Percentiles rank a stretch among this genome's conserved stretches.
These are phyloP conservation scores for Bacillus rossius DNA, from an alignment of 1,140 invertebrate genomes.

Conservation along the genomic window DNA sequence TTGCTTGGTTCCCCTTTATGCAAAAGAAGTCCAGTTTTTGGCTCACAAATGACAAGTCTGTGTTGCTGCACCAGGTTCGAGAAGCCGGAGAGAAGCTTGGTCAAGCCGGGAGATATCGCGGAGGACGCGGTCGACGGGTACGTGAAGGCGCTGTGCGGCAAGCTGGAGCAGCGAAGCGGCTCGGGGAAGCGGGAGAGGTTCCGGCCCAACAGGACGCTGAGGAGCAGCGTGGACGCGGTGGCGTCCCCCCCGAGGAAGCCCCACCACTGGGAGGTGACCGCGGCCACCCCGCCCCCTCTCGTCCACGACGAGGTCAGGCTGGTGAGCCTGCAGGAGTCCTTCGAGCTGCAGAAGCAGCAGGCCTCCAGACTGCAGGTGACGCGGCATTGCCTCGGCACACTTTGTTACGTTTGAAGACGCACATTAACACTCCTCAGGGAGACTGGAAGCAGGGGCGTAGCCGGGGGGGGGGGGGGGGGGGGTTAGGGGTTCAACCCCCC, in stretches of 20 bases:
- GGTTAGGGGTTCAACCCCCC: too few relatives aligned
- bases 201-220: constrained; percentile 59
- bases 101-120: constrained; percentile 54
- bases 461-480: too few relatives aligned
- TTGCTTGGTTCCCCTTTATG: too few relatives aligned
- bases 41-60: constrained; percentile 8
- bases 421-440: too few relatives aligned
- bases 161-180: constrained; percentile 43
- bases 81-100: constrained; percentile 47
- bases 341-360: constrained; percentile 48
- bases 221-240: constrained; percentile 39
- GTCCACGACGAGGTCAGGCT: constrained; percentile 49
- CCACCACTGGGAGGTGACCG: constrained; percentile 58
- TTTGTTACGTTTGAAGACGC: too few relatives aligned
- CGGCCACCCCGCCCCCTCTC: constrained; percentile 54
- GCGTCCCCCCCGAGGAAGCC: too few relatives aligned
- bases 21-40: too few relatives aligned
- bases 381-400: too few relatives aligned
- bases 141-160: constrained; percentile 53
- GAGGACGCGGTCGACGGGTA: constrained; percentile 46
- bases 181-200: constrained; percentile 41
- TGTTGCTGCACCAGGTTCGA: constrained; percentile 36
- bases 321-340: constrained; percentile 50
- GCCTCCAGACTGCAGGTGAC: constrained; percentile 40
- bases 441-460: too few relatives aligned